phyloP scores from a whole-genome alignment of 2,888 invertebrate species.

The Leistus spinibarbis region DNA sequence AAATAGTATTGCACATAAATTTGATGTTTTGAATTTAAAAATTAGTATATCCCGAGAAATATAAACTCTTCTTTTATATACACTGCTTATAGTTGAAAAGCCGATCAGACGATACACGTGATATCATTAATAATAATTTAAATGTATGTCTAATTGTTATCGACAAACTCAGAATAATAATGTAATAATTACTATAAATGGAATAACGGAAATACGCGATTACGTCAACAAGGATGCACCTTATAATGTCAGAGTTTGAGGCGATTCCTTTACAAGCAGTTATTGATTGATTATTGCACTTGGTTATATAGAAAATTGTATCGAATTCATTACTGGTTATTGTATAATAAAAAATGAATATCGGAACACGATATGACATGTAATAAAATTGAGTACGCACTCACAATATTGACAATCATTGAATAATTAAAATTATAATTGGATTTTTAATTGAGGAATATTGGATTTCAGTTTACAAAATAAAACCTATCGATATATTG shows the following conservation, averaged over 20 bases:
- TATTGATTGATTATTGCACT: slow-evolving; percentile 31
- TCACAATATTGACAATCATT: slow-evolving; percentile 26
- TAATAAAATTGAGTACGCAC: slow-evolving; percentile 17
- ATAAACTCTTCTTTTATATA: too few species aligned
- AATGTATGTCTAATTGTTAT: too few species aligned
- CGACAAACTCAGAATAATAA: too few species aligned
- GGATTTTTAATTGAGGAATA: slow-evolving; percentile 14
- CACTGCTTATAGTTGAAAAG: too few species aligned
- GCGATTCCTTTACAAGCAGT: slow-evolving; percentile 6
- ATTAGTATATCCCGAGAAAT: too few species aligned
- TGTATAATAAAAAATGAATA: slow-evolving; percentile 32
- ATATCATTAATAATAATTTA: too few species aligned
- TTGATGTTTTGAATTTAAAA: too few species aligned
- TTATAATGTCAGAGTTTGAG: slow-evolving; percentile 10
- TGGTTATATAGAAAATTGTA: slow-evolving; percentile 29
- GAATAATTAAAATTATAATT: slow-evolving; percentile 35
- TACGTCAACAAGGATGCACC: not conserved
- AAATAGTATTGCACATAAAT: too few species aligned
- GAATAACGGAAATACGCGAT: too few species aligned
- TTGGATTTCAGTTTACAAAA: not conserved
- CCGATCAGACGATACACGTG: too few species aligned
- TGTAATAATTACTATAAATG: too few species aligned
- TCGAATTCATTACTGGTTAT: slow-evolving; percentile 36
- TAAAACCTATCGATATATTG: not conserved
- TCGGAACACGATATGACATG: slow-evolving; percentile 25